Evolutionary conservation across 2,888 invertebrate species (phyloP), one percentile per base, ranked within the genome.

Genomic region (Leucozona laternaria): DNA sequence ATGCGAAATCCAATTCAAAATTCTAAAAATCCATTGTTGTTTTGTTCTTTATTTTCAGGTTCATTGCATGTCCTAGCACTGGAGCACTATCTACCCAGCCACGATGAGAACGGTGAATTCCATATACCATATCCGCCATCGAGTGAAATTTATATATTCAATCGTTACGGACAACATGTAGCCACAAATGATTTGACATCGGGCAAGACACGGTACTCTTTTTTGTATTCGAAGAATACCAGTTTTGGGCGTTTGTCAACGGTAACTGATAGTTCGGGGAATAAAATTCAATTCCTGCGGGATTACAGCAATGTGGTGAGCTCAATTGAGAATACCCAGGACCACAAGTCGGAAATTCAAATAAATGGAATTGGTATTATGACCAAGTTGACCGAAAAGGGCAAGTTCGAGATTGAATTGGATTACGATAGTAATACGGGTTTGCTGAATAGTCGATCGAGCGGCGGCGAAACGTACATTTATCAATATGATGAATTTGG

Each of bases 221-320:
- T 99, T 94, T 94, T 98, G 28, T 99, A 99, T 93, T 98, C 98
- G 62, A 99, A 99, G 91, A 98, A 98, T 91, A 98, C 98, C 8
- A 98, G 97, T 91, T 98, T 98, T 90, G 98, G 99, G 0, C 97
- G 97, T 91, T 93, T 99, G 72, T 97, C 97, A 0, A 97, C 97
- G 1, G 98, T 99, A 2, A 98, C 97, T 2, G 98, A 98, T 92
- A 97, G 97, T 79, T 97, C 98, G 4, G 98, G 98, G 88, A 96
- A 98, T 91, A 97, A 97, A 93, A 96, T 99, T 89, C 96, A 97
- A 90, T 96, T 98, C 91, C 93, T 97, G 70, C 94, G 98, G 88
- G 98, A 98, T 92, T 98, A 98, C 91, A 97, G 97, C 91, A 97
- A 97, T 90, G 96, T 97, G 79, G 98, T 97, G 10, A 98, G 97